Conservation (phyloP, 2,888 invertebrate species). For the Eudemis profundana region DNA sequence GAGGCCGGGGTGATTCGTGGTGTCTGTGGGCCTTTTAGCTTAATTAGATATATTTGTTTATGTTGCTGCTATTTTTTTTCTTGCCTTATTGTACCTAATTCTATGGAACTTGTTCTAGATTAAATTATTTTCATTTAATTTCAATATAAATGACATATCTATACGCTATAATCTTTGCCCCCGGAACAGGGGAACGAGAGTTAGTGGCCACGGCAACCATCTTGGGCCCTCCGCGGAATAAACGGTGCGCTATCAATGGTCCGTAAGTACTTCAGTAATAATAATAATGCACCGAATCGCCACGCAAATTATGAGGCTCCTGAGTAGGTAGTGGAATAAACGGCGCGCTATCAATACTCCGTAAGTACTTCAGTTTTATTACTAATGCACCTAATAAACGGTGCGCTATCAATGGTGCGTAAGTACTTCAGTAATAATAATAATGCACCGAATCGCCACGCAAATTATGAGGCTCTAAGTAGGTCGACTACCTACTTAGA, state of each 20-base stretch:
- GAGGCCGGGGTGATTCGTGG: too few relatives aligned
- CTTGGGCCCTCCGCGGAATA: constrained; percentile 18
- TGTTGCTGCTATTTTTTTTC: too few relatives aligned
- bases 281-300: constrained; percentile 8
- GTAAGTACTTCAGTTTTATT: too few relatives aligned
- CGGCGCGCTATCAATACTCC: too few relatives aligned
- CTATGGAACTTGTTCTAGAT: too few relatives aligned
- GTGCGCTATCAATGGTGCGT: constrained; percentile 19
- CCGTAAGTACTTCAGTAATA: constrained; percentile 16
- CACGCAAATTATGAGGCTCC: constrained; percentile 4
- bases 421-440: constrained; percentile 15
- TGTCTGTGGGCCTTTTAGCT: too few relatives aligned
- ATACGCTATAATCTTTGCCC: neutral
- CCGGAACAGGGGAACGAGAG: constrained; percentile 21
- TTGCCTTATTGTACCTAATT: too few relatives aligned
- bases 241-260: constrained; percentile 23
- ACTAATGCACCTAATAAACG: too few relatives aligned
- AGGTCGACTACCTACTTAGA: neutral
- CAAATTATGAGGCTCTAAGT: constrained; percentile 8
- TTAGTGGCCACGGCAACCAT: constrained; percentile 34
- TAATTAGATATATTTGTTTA: too few relatives aligned
- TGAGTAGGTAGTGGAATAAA: neutral
- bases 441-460: constrained; percentile 6
- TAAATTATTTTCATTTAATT: too few relatives aligned
- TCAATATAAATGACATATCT: neutral